phyloP scores from a whole-genome alignment of 2,888 invertebrate genomes.

The Cryptus armator region DNA sequence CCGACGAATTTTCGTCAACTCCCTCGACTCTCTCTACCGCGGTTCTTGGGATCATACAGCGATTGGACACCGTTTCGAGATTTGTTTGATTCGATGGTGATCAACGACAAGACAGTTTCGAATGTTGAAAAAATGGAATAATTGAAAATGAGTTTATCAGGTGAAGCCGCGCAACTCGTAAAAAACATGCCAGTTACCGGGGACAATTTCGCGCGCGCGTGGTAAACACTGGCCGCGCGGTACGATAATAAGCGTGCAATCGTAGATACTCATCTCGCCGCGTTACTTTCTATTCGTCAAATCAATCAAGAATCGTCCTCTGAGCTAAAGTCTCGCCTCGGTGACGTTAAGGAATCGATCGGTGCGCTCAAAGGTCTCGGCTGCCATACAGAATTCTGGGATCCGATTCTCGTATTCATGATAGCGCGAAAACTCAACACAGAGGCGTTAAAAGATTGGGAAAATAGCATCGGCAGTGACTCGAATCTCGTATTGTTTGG shows the following conservation, averaged over 20 bases:
- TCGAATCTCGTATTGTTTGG: slow-evolving; percentile 8
- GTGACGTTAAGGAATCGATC: slow-evolving; percentile 46
- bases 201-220: slow-evolving; percentile 53
- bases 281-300: slow-evolving; percentile 39
- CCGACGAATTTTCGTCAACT: slow-evolving; percentile 19
- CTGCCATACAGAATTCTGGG: slow-evolving; percentile 29
- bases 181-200: slow-evolving; percentile 39
- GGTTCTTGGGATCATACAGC: slow-evolving; percentile 31
- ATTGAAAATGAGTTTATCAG: slow-evolving; percentile 34
- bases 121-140: slow-evolving; percentile 35
- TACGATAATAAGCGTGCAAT: slow-evolving; percentile 62
- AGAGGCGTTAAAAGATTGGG: slow-evolving; percentile 40
- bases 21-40: slow-evolving; percentile 24
- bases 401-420: slow-evolving; percentile 33
- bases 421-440: slow-evolving; percentile 35
- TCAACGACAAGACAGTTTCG: background rate
- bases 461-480: slow-evolving; percentile 17
- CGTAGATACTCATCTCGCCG: slow-evolving; percentile 36
- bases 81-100: slow-evolving; percentile 30
- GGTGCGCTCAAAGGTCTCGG: slow-evolving; percentile 52
- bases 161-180: slow-evolving; percentile 47
- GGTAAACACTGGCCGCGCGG: slow-evolving; percentile 41
- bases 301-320: slow-evolving; percentile 21
- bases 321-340: slow-evolving; percentile 41
- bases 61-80: slow-evolving; percentile 29